Evolutionary conservation across 2,113 vertebrate species (phyloP), one percentile per base, ranked within the genome.

Genomic region (Merops nubicus): DNA sequence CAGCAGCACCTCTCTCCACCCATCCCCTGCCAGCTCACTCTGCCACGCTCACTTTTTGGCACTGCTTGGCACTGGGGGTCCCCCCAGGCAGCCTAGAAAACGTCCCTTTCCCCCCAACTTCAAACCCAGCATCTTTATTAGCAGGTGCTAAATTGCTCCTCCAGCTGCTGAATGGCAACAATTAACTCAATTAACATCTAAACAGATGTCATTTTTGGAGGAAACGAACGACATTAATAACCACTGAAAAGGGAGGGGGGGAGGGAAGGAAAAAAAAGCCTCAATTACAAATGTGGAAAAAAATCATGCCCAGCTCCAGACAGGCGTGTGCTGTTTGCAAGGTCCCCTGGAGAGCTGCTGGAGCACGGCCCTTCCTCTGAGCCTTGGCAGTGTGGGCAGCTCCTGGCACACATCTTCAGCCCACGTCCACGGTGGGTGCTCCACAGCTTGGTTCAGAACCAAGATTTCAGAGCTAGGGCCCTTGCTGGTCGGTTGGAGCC

Each of bases 161-260:
- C 97, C 98, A 98, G 98, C 97, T 97, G 98, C 97, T 89, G 95
- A 94, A 97, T 85, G 81, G 87, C 82, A 89, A 97, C 97, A 97
- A 98, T 98, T 97, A 98, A 92, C 96, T 89, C 96, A 92, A 97
- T 97, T 96, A 97, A 97, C 95, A 89, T 97, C 88, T 42, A 92
- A 97, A 97, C 98, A 97, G 97, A 98, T 98, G 97, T 97, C 96
- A 97, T 98, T 98, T 98, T 88, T 93, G 96, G 96, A 97, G 97
- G 97, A 98, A 98, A 95, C 76, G 97, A 97, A 97, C 91, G 94
- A 96, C 97, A 92, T 96, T 98, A 97, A 97, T 97, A 97, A 98
- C 96, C 77, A 91, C 74, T 86, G 45, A 95, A 91, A 82, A 92
- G 90, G 88, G 74, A 5, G n/a, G n/a, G n/a, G n/a, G n/a, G n/a